Percentiles rank a stretch among this genome's conserved stretches.
phyloP scores from a whole-genome alignment of 2,797 vertebrate species.

The Leptoclinus maculatus region DNA sequence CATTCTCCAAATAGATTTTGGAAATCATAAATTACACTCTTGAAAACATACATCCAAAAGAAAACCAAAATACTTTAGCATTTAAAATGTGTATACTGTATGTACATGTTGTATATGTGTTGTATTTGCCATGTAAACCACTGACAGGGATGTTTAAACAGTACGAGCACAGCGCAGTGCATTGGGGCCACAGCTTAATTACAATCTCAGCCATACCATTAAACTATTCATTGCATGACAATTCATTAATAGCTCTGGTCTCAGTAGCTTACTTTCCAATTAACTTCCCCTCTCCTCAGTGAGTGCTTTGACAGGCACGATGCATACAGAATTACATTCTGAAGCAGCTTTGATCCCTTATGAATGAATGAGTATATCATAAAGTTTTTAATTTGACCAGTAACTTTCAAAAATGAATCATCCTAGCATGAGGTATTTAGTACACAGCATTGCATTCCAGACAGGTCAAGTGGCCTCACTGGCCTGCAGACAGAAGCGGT shows the following conservation, averaged over 20 bases:
- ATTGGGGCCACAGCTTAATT: neutral
- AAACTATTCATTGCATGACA: slow-evolving; percentile 1
- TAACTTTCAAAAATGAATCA: too few relatives aligned
- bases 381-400: slow-evolving; percentile 1
- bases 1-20: neutral
- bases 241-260: neutral
- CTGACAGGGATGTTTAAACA: neutral
- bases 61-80: neutral
- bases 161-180: neutral
- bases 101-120: neutral
- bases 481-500: slow-evolving; percentile 4
- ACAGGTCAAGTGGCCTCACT: neutral
- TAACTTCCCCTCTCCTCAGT: slow-evolving; percentile 3
- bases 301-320: neutral
- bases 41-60: neutral
- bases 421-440: neutral
- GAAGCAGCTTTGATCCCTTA: neutral
- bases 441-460: neutral
- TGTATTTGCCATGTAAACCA: neutral
- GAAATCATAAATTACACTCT: neutral
- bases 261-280: slow-evolving; percentile 14
- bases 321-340: neutral
- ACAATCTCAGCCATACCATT: neutral
- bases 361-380: neutral
- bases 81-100: too few relatives aligned